These are phyloP conservation scores for Perizoma affinitatum DNA, from an alignment of 2,888 invertebrate species.

Conservation along the genomic window DNA sequence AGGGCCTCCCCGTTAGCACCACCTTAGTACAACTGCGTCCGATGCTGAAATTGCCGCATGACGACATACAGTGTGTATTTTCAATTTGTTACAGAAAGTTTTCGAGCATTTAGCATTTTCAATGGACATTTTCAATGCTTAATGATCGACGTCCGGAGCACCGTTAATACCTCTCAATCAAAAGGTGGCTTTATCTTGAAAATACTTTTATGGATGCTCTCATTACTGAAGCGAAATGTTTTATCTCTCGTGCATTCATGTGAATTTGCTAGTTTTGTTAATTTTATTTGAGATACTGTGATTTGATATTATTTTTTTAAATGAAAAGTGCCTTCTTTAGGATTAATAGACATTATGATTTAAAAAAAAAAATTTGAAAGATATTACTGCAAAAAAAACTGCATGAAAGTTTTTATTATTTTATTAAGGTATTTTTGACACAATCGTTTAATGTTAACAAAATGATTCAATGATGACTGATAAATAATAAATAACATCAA, in stretches of 20 bases:
- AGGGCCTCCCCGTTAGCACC: constrained; percentile 30
- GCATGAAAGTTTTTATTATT: no score
- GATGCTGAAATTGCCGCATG: constrained; percentile 51
- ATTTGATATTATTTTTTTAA: no score
- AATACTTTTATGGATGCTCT: constrained; percentile 37
- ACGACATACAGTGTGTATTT: constrained; percentile 49
- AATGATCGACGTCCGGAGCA: constrained; percentile 44
- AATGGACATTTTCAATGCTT: constrained; percentile 38
- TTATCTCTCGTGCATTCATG: constrained; percentile 25
- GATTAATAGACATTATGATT: no score
- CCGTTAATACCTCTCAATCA: constrained; percentile 37
- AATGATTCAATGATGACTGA: no score
- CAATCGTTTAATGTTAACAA: no score
- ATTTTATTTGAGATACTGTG: not conserved
- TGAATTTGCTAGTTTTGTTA: not conserved
- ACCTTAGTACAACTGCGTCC: constrained; percentile 39
- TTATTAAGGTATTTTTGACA: no score
- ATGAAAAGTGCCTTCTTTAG: no score
- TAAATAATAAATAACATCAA: no score
- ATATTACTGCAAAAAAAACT: no score
- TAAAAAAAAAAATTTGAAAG: no score
- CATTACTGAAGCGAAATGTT: constrained; percentile 39
- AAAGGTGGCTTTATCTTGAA: constrained; percentile 36
- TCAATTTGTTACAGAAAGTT: constrained; percentile 47
- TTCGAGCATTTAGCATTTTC: constrained; percentile 36